A percentile compares a stretch with the other conserved stretches of the same genome.
Conservation (phyloP, 2,113 vertebrate genomes). For the Eclectus roratus region DNA sequence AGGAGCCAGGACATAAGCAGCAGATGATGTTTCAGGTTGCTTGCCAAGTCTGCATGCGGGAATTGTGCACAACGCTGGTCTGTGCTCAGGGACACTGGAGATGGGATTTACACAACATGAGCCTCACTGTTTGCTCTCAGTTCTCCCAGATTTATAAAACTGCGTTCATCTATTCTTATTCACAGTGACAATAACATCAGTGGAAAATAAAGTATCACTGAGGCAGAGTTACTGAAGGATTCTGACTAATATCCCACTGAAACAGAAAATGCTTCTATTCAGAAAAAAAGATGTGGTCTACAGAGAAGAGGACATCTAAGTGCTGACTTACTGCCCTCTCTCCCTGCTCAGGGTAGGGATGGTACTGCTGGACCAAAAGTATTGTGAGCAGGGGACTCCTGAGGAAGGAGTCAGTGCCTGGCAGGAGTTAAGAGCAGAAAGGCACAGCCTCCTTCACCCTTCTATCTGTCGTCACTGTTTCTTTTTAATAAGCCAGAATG, state of each 20-base stretch:
- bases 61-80: slow-evolving; percentile 4
- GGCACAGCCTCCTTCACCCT: not conserved
- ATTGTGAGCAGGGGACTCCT: not conserved
- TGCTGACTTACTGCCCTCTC: not conserved
- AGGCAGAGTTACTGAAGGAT: not conserved
- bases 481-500: slow-evolving; percentile 52
- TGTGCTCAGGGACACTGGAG: slow-evolving; percentile 31
- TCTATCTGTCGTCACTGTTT: slow-evolving; percentile 7
- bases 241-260: slow-evolving; percentile 3
- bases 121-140: not conserved
- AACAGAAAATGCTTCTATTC: not conserved
- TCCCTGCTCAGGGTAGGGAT: not conserved
- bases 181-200: not conserved
- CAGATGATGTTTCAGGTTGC: not conserved
- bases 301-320: not conserved
- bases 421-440: slow-evolving; percentile 9
- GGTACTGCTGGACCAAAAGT: not conserved
- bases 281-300: not conserved
- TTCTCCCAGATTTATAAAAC: not conserved
- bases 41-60: not conserved
- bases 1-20: not conserved
- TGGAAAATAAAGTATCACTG: not conserved
- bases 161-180: not conserved
- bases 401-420: not conserved
- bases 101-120: slow-evolving; percentile 28